These are phyloP conservation scores for Athene noctua DNA, from an alignment of 2,113 vertebrate species.

Conservation along the genomic window DNA sequence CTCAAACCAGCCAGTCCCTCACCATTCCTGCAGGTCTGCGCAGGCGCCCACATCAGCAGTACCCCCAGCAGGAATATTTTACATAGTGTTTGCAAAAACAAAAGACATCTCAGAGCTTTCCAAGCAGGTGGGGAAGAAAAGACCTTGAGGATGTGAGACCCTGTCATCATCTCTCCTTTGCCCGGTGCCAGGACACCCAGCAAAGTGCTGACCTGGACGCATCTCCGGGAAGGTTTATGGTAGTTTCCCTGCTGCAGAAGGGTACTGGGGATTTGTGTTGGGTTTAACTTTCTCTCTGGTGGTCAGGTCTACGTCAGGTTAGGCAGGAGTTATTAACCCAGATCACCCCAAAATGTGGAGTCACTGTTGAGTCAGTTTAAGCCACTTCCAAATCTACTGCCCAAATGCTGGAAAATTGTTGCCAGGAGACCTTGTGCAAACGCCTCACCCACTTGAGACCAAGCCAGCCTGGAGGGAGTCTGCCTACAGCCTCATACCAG, in stretches of 20 bases:
- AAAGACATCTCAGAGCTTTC: neutral
- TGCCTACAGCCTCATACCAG: neutral
- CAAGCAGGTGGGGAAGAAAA: neutral
- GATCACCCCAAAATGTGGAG: neutral
- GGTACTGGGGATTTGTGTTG: neutral
- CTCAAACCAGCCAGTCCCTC: neutral
- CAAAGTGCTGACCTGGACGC: neutral
- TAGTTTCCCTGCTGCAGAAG: neutral
- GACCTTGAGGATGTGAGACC: neutral
- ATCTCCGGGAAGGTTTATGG: neutral
- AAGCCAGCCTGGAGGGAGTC: neutral
- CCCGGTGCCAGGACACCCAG: neutral
- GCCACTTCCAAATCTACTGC: neutral
- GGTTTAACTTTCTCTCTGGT: neutral
- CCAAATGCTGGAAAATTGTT: neutral
- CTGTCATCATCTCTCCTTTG: neutral
- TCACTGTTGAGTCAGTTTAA: neutral
- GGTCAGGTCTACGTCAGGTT: neutral
- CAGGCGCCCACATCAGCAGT: neutral
- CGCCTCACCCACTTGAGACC: neutral
- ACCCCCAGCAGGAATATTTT: neutral
- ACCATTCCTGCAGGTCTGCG: neutral
- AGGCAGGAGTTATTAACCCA: neutral
- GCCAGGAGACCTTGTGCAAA: neutral
- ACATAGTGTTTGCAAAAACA: rapidly evolving